Evolutionary conservation across 2,888 invertebrate genomes (phyloP).

Genomic region (Mechanitis messenoides): DNA sequence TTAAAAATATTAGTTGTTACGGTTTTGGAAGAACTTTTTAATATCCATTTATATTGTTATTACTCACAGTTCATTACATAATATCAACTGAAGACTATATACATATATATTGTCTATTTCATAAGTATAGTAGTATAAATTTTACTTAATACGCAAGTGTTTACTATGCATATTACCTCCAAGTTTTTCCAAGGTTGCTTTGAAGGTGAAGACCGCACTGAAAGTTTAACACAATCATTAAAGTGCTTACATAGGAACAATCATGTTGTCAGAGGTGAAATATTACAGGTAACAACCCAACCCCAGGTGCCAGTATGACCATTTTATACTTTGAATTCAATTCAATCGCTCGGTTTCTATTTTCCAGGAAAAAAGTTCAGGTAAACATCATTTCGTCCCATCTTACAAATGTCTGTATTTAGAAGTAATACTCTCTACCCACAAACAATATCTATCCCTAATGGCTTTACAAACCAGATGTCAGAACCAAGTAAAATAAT

Average conservation of each 20-base stretch:
- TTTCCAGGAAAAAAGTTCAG: conserved; percentile 30
- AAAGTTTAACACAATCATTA: conserved; percentile 52
- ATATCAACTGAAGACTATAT: too few relatives aligned
- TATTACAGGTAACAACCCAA: conserved; percentile 45
- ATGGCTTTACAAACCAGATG: conserved; percentile 53
- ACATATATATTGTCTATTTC: too few relatives aligned
- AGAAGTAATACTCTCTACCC: conserved; percentile 47
- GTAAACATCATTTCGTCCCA: conserved; percentile 5
- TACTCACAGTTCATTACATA: too few relatives aligned
- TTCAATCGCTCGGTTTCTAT: conserved; percentile 34
- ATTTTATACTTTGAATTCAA: conserved; percentile 36
- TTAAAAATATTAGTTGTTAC: too few relatives aligned
- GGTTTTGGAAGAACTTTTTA: background rate
- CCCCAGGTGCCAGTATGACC: conserved; percentile 39
- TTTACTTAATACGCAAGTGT: conserved; percentile 12
- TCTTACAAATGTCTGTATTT: conserved; percentile 49
- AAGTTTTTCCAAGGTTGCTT: conserved; percentile 38
- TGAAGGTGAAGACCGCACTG: conserved; percentile 58
- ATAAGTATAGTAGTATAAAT: conserved; percentile 10
- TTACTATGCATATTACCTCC: conserved; percentile 20
- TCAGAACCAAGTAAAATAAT: conserved; percentile 49
- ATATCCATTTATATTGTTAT: too few relatives aligned
- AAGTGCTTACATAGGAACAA: conserved; percentile 52
- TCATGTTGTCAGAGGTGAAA: conserved; percentile 66
- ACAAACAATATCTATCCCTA: conserved; percentile 44